These are phyloP conservation scores for Lucifuga dentata DNA, from an alignment of 2,113 vertebrate genomes.

Conservation along the genomic window DNA sequence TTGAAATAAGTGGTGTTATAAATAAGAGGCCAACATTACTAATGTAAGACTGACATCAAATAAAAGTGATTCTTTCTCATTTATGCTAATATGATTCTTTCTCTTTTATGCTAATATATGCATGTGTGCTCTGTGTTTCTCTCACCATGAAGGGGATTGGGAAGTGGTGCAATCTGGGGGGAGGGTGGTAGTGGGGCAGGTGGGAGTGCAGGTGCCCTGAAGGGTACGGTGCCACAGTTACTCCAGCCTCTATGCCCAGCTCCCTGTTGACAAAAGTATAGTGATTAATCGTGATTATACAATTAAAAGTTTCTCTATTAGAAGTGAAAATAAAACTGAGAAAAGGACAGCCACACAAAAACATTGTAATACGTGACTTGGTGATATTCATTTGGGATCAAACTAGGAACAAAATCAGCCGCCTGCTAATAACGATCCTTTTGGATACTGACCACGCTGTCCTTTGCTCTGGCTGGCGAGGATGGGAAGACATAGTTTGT, in stretches of 20 bases:
- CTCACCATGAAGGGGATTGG: slow-evolving; percentile 97
- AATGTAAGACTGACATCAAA: slow-evolving; percentile 64
- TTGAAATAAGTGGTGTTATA: slow-evolving; percentile 73
- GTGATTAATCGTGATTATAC: background rate
- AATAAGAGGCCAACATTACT: slow-evolving; percentile 64
- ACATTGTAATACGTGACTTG: slow-evolving; percentile 1
- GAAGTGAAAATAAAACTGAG: background rate
- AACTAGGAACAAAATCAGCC: background rate
- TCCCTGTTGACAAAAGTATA: slow-evolving; percentile 85
- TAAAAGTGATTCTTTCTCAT: slow-evolving; percentile 56
- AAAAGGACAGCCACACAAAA: background rate
- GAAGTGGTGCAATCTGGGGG: slow-evolving; percentile 96
- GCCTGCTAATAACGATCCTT: background rate
- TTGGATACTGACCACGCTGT: slow-evolving; percentile 91
- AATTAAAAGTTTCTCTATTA: background rate
- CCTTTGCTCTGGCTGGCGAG: slow-evolving; percentile 94
- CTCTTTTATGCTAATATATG: slow-evolving; percentile 72
- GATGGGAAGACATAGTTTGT: slow-evolving; percentile 99
- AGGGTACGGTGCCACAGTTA: slow-evolving; percentile 93
- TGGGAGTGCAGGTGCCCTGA: slow-evolving; percentile 95
- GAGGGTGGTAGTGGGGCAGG: slow-evolving; percentile 94
- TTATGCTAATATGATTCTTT: slow-evolving; percentile 69
- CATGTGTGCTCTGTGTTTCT: slow-evolving; percentile 45
- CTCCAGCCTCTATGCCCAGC: slow-evolving; percentile 96
- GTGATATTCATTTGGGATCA: background rate